Evolutionary conservation across 23 tunicate genomes (phyloP), one percentile per base, ranked within the genome.

Genomic region (Halocynthia roretzi): DNA sequence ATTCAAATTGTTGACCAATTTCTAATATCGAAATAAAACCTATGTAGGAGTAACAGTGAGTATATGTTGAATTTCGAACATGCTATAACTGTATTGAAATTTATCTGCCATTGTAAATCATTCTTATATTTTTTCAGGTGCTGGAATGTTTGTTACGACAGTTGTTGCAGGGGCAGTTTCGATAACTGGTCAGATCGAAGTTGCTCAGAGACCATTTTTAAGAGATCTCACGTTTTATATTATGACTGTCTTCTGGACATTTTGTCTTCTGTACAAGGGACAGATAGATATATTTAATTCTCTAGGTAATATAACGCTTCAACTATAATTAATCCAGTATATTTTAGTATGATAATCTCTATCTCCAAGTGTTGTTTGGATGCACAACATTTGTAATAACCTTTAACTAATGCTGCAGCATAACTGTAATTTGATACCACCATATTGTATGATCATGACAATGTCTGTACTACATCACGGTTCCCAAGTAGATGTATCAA

Each of bases 211-310:
- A 54, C 99, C 99, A 9, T 85, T 95, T 51, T 62, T 95, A 31
- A 80, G 99, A 19, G 99, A 95, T 68, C 72, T 95, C 69, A 74
- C 77, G 20, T 84, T 95, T 69, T 95, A 91, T 72, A 61, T 95
- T 51, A 87, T 82, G 7, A 65, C 83, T 17, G 83, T 79, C 8
- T 95, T 82, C 52, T 89, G 95, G 99, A 54, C 87, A 5, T 85
- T 88, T 66, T 81, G 63, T 68, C 61, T 86, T 21, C 71, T 95
- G 8, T 95, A 81, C 62, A 81, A 81, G 8, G 82, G 85, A 60
- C 68, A 89, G 55, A 86, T 95, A 11, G 87, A 86, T 5, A 53
- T 95, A 50, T 44, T 57, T 14, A 69, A 77, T 71, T 86, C 93
- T 5, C 67, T 85, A 62, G 99, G 99, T 91, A 72, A 72, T 81